Base-by-base conservation (phyloP, 1,140 invertebrate genomes). In the Drosophila aff. region DNA sequence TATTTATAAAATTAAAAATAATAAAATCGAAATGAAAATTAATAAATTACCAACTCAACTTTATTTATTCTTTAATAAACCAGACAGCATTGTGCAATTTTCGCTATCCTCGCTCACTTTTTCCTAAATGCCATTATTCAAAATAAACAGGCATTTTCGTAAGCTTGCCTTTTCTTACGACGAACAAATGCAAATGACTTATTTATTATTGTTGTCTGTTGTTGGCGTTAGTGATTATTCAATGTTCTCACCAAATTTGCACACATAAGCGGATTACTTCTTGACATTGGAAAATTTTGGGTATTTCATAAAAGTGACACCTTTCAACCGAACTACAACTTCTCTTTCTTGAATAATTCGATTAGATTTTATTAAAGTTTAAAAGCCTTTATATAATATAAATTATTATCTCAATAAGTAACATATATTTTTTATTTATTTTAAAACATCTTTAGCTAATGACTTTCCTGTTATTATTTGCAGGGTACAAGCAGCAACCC, bases 231-330 rank as follows among this genome's bases (percentile, higher is more conserved):
- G 15, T 73, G 69, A 43, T 61, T 73, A 73, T 61, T 73, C 69
- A 60, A 73, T 72, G 69, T 72, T 71, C 66, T 28, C 49, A 59
- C 44, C 69, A 61, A 69, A 72, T 73, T 73, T 73, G 53, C 69
- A 60, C 67, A 43, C 53, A 41, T 73, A 73, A 73, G 67, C 38
- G 69, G 69, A 72, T 73, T 73, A 73, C 67, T 43, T 60, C 23
- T 18, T 72, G 44, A 38, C 55, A 38, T 38, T 23, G 11, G n/a
- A 16, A 5, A 15, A 43, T 59, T 31, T 60, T 15, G 18, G 16
- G 44, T 16, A n/a, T 49, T 59, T 16, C 15, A 16, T 16, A 7
- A 21, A 23, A 46, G 11, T 10, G 5, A 46, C 5, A 36, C 33
- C 4, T 13, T 33, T 21, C 5, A 10, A 26, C 23, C 33, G 33